Evolutionary conservation across 1,140 invertebrate species (phyloP), one percentile per base, ranked within the genome.

Genomic region (Bombus superbus): DNA sequence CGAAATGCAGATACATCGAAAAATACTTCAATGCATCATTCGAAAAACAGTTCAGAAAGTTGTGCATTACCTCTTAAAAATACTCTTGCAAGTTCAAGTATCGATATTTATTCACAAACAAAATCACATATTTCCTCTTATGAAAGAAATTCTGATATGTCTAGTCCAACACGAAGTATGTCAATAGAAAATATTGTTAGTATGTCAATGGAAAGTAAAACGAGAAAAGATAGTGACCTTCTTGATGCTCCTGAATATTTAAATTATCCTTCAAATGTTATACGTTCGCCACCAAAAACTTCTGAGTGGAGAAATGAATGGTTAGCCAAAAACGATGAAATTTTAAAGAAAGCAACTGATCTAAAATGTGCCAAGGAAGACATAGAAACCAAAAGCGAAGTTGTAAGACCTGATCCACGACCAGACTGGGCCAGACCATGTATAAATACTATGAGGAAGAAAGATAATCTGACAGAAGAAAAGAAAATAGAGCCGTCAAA

Each of bases 261-360:
- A 25, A 93, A 93, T 59, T 92, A 91, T 47, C 93, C 91, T 25
- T 75, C 89, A 3, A 94, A 91, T 59, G 90, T 92, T 6, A 82
- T 92, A 15, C 92, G 89, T 42, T 94, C 92, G 2, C 94, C 94
- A 13, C 92, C 93, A 3, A 95, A 95, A 83, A 95, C 94, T 35
- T 95, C 94, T 0, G 93, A 95, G 74, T 95, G 93, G 93, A 93
- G 92, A 38, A 95, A 94, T 75, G 94, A 95, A 66, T 95, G 93
- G 94, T 81, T 95, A 13, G 94, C 93, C 1, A 94, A 94, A 47
- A 95, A 94, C 32, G 94, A 94, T 9, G 94, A 95, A 75, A 94
- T 94, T 74, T 62, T 94, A 22, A 93, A 94, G 71, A 94, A 92
- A 80, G 91, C 93, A 57, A 87, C 92, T 0, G 85, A 86, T 18